Conservation (phyloP, 1,140 invertebrate species). For the Ceratina japonica region DNA sequence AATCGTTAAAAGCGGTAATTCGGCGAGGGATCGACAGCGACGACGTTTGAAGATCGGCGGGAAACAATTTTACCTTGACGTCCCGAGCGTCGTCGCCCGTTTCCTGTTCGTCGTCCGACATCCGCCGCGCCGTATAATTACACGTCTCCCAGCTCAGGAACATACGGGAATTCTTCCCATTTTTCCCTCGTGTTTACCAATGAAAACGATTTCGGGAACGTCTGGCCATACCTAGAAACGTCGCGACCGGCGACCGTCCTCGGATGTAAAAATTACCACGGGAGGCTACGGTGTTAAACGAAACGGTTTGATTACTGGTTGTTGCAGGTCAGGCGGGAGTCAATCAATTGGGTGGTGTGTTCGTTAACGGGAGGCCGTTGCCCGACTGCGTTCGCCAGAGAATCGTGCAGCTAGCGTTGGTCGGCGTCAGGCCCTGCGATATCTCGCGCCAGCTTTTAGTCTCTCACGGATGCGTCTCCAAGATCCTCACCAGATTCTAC, state of each 20-base stretch:
- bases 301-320: conserved; percentile 1
- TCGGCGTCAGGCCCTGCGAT: conserved; percentile 96
- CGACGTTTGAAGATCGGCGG: conserved; percentile 18
- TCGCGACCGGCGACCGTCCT: too few relatives aligned
- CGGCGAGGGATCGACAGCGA: not conserved
- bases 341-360: conserved; percentile 97
- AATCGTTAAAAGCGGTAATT: conserved; percentile 41
- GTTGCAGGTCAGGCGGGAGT: conserved; percentile 94
- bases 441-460: conserved; percentile 96
- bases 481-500: conserved; percentile 97
- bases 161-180: not conserved
- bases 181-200: not conserved
- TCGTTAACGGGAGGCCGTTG: conserved; percentile 96
- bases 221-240: conserved; percentile 23
- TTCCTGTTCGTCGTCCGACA: not conserved
- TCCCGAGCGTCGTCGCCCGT: not conserved
- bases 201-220: conserved; percentile 6
- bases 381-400: conserved; percentile 95
- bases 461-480: conserved; percentile 97
- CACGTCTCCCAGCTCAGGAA: conserved; percentile 13
- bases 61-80: conserved; percentile 12
- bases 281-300: not conserved
- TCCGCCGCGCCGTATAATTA: conserved; percentile 48
- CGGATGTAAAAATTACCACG: too few relatives aligned
- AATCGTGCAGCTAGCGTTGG: conserved; percentile 95